Base-by-base conservation (phyloP, 1,140 invertebrate genomes). In the Euwallacea fornicatus region DNA sequence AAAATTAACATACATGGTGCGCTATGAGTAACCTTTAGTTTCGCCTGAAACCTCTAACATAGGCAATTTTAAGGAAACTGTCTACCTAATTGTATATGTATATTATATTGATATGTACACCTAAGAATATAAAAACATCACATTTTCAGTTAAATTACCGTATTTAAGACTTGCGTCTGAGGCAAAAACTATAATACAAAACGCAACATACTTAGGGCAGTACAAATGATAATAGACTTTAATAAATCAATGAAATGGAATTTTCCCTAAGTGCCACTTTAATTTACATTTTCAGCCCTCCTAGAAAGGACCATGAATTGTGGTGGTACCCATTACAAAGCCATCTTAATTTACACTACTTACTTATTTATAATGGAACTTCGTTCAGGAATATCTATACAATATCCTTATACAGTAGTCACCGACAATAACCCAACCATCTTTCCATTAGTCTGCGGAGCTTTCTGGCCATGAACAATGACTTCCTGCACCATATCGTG, bases 341-440 rank as follows among this genome's bases (percentile, higher is more conserved):
- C 21, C 21, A 33, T 4, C 21, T 33, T 33, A 33, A 33, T 33
- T 33, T 33, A 33, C 21, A 33, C 21, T 33, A 33, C 21, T 33
- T 33, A 33, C 21, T 33, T 33, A 33, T 33, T 33, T 33, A 33
- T 33, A 33, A 33, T 33, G 21, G 21, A 33, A 33, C 21, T 33
- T 33, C 21, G 1, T 33, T 33, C 21, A 4, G 4, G 21, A 33
- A 33, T 33, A 33, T 50, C 3, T 13, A 50, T 50, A 50, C 53
- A 64, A 55, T 59, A 63, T 3, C 55, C 53, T 82, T 83, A 86
- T 63, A 86, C 84, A 9, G 84, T 85, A 11, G 84, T 86, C 21
- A 86, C 84, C 13, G 84, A 85, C 6, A 86, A 75, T 42, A 85
- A 75, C 33, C 84, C 85, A 76, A 84, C 81, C 71, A 85, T 76